Conservation (phyloP, 2,113 vertebrate genomes). For the Burhinus oedicnemus region DNA sequence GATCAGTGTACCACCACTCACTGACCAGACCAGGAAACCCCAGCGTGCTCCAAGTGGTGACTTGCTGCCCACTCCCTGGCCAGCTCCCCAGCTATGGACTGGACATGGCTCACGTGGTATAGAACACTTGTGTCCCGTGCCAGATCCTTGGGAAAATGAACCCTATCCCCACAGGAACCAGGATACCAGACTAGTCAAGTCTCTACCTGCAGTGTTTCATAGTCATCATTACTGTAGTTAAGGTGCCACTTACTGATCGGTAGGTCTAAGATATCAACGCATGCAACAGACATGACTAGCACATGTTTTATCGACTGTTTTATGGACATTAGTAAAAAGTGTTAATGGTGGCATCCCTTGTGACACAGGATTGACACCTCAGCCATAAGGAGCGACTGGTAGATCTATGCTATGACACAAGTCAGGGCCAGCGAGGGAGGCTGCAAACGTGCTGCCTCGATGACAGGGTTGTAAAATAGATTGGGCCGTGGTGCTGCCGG, state of each 20-base stretch:
- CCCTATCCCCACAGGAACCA: too few relatives aligned
- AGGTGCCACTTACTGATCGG: not conserved
- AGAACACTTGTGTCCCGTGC: not conserved
- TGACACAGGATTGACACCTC: not conserved
- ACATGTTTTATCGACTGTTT: not conserved
- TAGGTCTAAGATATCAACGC: not conserved
- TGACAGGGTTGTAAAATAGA: not conserved
- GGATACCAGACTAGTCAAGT: not conserved
- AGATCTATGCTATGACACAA: not conserved
- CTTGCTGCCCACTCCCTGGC: not conserved
- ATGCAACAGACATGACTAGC: accelerated
- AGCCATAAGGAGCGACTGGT: not conserved
- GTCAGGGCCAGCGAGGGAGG: not conserved
- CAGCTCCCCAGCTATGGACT: not conserved
- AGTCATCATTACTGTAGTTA: not conserved
- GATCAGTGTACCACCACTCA: not conserved
- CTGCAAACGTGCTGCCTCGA: accelerated
- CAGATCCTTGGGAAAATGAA: too few relatives aligned
- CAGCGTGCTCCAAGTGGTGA: not conserved
- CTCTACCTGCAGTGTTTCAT: not conserved
- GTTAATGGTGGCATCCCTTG: not conserved
- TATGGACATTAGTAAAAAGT: not conserved
- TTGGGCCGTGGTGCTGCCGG: accelerated
- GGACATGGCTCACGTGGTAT: not conserved
- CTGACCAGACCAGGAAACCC: not conserved